These are phyloP conservation scores for Lycocerus yunnanus DNA, from an alignment of 2,888 invertebrate genomes.

Conservation along the genomic window DNA sequence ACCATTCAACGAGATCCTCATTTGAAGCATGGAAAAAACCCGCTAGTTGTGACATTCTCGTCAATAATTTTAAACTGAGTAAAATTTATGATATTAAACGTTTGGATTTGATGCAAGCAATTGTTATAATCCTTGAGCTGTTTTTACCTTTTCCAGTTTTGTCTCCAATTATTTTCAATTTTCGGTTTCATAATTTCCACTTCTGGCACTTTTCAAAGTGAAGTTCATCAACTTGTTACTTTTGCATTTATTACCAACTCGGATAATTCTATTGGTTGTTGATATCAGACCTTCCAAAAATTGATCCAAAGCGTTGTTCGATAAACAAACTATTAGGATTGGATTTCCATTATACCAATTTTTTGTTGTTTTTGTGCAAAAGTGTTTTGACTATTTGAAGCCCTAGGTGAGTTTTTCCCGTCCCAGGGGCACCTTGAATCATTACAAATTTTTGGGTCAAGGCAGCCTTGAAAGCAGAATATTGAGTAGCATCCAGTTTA, in stretches of 20 bases:
- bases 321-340: conserved; percentile 79
- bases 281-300: conserved; percentile 73
- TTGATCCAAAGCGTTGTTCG: conserved; percentile 87
- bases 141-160: no score
- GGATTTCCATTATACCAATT: conserved; percentile 59
- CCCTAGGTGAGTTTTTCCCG: no score
- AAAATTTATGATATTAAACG: conserved; percentile 42
- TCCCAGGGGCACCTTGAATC: no score
- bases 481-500: no score
- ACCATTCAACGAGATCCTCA: conserved; percentile 38
- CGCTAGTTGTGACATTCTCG: conserved; percentile 47
- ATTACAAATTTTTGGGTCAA: no score
- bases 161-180: neutral
- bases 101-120: no score
- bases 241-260: conserved; percentile 74
- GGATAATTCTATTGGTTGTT: conserved; percentile 64
- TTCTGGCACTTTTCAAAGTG: conserved; percentile 54
- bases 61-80: conserved; percentile 35
- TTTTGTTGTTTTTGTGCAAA: conserved; percentile 68
- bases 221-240: conserved; percentile 59
- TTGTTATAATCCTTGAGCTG: no score
- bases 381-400: conserved; percentile 44
- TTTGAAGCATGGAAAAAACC: conserved; percentile 46
- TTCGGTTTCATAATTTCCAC: neutral
- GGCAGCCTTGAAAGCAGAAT: no score